These are phyloP conservation scores for Pollachius pollachius DNA, from an alignment of 2,113 vertebrate species.

Conservation along the genomic window DNA sequence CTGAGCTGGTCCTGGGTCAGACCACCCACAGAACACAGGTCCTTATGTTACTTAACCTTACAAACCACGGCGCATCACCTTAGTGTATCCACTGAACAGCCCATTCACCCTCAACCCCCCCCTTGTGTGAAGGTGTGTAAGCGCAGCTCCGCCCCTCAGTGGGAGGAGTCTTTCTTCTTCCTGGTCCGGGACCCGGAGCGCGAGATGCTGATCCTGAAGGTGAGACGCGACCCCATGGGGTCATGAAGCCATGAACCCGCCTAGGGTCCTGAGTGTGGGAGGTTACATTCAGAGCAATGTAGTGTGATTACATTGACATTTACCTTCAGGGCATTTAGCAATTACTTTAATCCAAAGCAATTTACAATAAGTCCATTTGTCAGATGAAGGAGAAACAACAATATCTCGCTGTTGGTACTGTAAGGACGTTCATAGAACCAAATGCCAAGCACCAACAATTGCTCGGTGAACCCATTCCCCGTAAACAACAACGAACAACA, in stretches of 20 bases:
- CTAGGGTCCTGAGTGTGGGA: too few species aligned
- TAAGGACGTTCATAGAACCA: too few species aligned
- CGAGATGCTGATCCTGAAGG: constrained; percentile 85
- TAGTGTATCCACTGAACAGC: not conserved
- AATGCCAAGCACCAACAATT: too few species aligned
- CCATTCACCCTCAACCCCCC: not conserved
- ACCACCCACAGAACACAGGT: constrained; percentile 82
- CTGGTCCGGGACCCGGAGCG: constrained; percentile 76
- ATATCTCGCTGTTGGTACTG: too few species aligned
- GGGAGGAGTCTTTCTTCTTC: constrained; percentile 84
- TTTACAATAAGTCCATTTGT: too few species aligned
- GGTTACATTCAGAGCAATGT: too few species aligned
- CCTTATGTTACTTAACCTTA: constrained; percentile 9
- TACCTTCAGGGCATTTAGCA: not conserved
- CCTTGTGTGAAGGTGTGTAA: constrained; percentile 67
- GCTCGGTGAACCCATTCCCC: too few species aligned
- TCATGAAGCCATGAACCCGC: not conserved
- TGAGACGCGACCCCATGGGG: constrained; percentile 26
- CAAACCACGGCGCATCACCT: too few species aligned
- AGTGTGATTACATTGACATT: not conserved
- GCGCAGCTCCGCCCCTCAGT: constrained; percentile 74
- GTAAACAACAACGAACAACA: too few species aligned
- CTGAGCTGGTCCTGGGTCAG: constrained; percentile 74
- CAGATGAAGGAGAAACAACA: too few species aligned
- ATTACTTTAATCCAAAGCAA: too few species aligned